Conservation (phyloP, 1,140 invertebrate species). For the Ganaspis sp. region DNA sequence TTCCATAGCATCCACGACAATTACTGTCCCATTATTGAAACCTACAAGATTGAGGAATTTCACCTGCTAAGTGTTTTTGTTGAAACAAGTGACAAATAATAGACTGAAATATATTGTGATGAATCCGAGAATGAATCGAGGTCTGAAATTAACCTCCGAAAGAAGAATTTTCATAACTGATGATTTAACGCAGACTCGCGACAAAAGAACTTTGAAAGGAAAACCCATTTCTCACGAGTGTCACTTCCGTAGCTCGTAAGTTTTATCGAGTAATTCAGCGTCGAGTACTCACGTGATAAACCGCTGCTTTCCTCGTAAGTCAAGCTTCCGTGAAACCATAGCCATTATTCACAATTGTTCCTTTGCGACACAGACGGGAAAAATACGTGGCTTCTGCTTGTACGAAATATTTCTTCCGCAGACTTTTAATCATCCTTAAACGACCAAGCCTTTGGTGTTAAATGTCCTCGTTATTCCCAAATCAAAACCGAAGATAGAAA, state of each 20-base stretch:
- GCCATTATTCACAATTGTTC: slow-evolving; percentile 44
- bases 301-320: slow-evolving; percentile 59
- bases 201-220: slow-evolving; percentile 56
- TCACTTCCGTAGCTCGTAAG: slow-evolving; percentile 59
- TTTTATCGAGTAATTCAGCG: slow-evolving; percentile 53
- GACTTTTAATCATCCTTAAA: slow-evolving; percentile 22
- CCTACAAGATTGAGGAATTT: not conserved
- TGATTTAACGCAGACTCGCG: slow-evolving; percentile 62
- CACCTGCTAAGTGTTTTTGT: too few relatives aligned
- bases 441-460: not conserved
- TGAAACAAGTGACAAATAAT: too few relatives aligned
- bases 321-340: slow-evolving; percentile 56
- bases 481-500: not conserved
- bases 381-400: slow-evolving; percentile 9
- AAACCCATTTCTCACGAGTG: slow-evolving; percentile 57
- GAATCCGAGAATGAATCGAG: too few relatives aligned
- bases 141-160: not conserved
- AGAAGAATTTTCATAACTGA: slow-evolving; percentile 51
- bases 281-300: slow-evolving; percentile 59
- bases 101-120: too few relatives aligned
- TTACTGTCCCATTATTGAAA: not conserved
- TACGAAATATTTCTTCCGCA: slow-evolving; percentile 23
- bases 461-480: not conserved
- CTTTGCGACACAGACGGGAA: slow-evolving; percentile 4
- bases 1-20: slow-evolving; percentile 43